Base-by-base conservation (phyloP, 1,140 invertebrate species). In the Colletes gigas region DNA sequence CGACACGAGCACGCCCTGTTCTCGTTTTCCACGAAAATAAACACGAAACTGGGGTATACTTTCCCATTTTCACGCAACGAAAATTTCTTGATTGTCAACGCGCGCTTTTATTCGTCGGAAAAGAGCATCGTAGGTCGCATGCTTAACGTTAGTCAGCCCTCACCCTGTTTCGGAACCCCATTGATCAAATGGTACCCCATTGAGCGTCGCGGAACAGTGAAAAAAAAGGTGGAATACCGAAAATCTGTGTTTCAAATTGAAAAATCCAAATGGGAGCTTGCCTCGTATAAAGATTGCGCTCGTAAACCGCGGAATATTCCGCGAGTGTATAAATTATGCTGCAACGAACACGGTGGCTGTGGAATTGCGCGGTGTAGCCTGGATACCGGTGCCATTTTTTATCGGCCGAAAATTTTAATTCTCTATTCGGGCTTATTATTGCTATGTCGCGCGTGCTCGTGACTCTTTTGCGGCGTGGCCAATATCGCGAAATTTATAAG, bases 401-500 rank as follows among this genome's bases (percentile, higher is more conserved):
- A 75, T 59, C 52, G 14, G 21, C 62, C 55, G 52, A 83, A 80
- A 85, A 75, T 86, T 86, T 77, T 83, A 75, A 86, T 83, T 76
- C 30, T 21, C 47, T 44, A 73, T 30, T 72, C 62, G 80, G 55
- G 60, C 71, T 75, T 62, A 83, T 86, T 86, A 79, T 70, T 50
- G 63, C 60, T 14, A 19, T 14, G 39, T 50, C 69, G 69, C 71
- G 65, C 74, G 70, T 74, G 78, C 50, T 57, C 83, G 47, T 82
- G 79, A 78, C 44, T 84, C 71, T 77, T 78, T 54, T 14, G 39
- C 60, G n/a, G 62, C 47, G 63, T 39, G 70, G 82, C 72, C 86
- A 88, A 89, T 90, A 85, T 78, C 77, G 74, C 73, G 63, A 77
- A 90, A 87, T 91, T 91, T 89, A 90, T 86, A 89, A 87, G 82